Percentiles rank a stretch among this genome's conserved stretches.
Evolutionary conservation across 2,888 invertebrate species (phyloP).

Genomic region (Boloria selene): DNA sequence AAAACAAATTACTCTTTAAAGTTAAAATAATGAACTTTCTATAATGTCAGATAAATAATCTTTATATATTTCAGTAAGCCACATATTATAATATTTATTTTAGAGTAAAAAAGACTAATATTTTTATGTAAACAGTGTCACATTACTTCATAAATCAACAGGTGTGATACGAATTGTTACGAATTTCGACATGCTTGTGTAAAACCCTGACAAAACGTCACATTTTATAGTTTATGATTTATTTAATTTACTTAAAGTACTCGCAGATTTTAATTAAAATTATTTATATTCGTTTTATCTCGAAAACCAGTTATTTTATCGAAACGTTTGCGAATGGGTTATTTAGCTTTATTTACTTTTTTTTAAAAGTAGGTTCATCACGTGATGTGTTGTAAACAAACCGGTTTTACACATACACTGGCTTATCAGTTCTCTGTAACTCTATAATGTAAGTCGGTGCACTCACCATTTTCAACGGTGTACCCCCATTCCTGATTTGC

Average conservation of each 20-base stretch:
- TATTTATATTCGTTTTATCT: constrained; percentile 25
- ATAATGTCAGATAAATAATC: too few species aligned
- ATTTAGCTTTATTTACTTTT: constrained; percentile 21
- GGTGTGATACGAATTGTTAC: constrained; percentile 41
- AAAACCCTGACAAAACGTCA: constrained; percentile 41
- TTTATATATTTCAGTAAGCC: neutral
- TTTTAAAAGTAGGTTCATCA: constrained; percentile 51
- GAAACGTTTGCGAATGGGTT: constrained; percentile 1
- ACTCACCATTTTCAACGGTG: constrained; percentile 83
- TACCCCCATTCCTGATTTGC: constrained; percentile 83
- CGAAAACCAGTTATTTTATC: constrained; percentile 20
- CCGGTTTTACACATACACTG: constrained; percentile 61
- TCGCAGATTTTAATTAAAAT: constrained; percentile 11
- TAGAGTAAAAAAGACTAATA: neutral
- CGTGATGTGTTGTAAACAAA: constrained; percentile 79
- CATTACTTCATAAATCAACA: constrained; percentile 38
- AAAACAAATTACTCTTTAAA: neutral
- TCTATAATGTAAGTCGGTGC: constrained; percentile 42
- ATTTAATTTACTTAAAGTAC: constrained; percentile 17
- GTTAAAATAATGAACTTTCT: neutral
- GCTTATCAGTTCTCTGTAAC: constrained; percentile 42
- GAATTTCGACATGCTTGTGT: constrained; percentile 36
- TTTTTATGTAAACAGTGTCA: constrained; percentile 7
- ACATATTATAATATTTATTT: neutral
- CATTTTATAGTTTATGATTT: constrained; percentile 33